Evolutionary conservation across 2,888 invertebrate genomes (phyloP).

Genomic region (Metalampra italica): DNA sequence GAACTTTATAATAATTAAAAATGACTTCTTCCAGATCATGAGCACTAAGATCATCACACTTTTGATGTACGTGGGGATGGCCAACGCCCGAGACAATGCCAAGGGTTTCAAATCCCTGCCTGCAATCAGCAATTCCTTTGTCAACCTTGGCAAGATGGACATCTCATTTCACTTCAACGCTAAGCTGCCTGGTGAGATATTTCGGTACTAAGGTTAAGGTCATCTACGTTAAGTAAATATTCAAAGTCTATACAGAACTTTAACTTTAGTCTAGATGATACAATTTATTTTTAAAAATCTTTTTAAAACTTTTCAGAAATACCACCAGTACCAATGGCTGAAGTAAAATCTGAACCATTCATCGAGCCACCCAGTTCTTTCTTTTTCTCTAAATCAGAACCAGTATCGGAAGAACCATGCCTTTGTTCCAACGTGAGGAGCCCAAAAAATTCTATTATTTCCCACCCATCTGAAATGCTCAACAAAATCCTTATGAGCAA

Average conservation of each 20-base stretch:
- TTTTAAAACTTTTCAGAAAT: neutral
- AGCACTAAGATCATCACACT: conserved; percentile 16
- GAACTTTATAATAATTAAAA: too few species aligned
- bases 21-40: conserved; percentile 25
- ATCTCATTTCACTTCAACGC: conserved; percentile 55
- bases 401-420: conserved; percentile 39
- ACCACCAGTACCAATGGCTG: neutral
- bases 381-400: conserved; percentile 23
- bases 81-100: conserved; percentile 27
- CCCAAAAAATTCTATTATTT: conserved; percentile 30
- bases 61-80: conserved; percentile 26
- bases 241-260: too few species aligned
- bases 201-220: too few species aligned
- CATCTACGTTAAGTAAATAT: too few species aligned
- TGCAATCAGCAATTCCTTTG: conserved; percentile 54
- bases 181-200: conserved; percentile 41
- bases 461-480: conserved; percentile 43
- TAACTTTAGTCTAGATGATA: too few species aligned
- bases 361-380: conserved; percentile 12
- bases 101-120: conserved; percentile 41
- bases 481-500: conserved; percentile 49
- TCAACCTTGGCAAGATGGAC: conserved; percentile 69
- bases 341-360: conserved; percentile 8
- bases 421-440: conserved; percentile 42
- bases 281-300: too few species aligned